Base-by-base conservation (phyloP, 2,797 vertebrate species). In the Danio tinwini region DNA sequence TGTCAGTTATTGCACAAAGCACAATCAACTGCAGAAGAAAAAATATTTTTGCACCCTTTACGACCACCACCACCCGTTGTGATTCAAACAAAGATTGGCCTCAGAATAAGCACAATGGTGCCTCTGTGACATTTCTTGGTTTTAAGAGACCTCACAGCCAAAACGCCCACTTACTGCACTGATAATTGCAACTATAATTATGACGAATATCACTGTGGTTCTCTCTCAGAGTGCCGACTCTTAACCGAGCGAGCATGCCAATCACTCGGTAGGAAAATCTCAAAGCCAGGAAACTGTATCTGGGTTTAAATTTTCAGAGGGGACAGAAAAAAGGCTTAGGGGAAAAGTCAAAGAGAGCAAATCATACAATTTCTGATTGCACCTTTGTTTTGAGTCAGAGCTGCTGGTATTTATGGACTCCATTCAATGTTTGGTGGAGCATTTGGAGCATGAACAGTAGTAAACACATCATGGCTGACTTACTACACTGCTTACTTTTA, bases 331-430 rank as follows among this genome's bases (percentile, higher is more conserved):
- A 78, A 39, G 58, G 55, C 73, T 77, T 68, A 67, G 4, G 71
- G 84, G 74, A 85, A 84, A 86, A 79, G 13, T 65, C 45, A 79
- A 80, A 87, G 69, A 59, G 67, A 83, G 69, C 50, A 40, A 67
- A 84, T 81, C 80, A 84, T 88, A 87, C 84, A 86, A 90, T 88
- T 76, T 80, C 76, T 90, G 86, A 88, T 77, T 63, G 0, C 78
- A 67, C 62, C 83, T 82, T 87, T 85, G 52, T 78, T 75, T 68
- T 58, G 71, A 58, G 44, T 58, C 29, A 44, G 42, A 67, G 55
- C 44, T 17, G 16, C n/a, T 17, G 21, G 47, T 37, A 55, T 58
- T 40, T 85, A 80, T 58, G 80, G 76, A 83, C 88, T 90, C 83
- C 68, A 29, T 29, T 29, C 29, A 29, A 29, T 29, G 29, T 29